Conservation (phyloP, 1,140 invertebrate species). For the Drosophila sulfurigaster region DNA sequence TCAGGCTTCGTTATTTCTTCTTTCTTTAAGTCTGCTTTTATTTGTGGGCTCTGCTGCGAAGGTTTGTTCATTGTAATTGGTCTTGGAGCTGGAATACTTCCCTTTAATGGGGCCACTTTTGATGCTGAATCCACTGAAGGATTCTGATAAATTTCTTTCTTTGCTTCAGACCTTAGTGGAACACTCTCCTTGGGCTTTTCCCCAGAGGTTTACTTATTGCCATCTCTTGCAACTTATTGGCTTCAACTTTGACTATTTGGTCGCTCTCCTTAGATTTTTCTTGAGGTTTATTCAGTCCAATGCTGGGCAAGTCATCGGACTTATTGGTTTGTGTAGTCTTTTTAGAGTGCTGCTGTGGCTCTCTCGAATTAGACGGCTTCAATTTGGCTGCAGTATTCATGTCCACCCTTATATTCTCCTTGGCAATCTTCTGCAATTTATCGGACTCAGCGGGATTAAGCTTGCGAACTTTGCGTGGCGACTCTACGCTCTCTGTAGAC, state of each 20-base stretch:
- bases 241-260: background rate
- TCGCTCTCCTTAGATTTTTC: background rate
- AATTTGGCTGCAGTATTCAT: background rate
- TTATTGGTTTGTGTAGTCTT: background rate
- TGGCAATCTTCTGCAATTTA: background rate
- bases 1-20: background rate
- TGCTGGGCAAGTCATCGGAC: background rate
- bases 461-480: conserved; percentile 24
- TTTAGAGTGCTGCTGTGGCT: background rate
- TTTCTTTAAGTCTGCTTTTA: background rate
- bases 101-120: background rate
- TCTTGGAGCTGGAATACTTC: background rate
- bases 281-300: background rate
- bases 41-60: background rate
- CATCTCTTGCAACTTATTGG: background rate
- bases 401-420: background rate
- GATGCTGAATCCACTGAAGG: too few species aligned
- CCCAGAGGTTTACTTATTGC: background rate
- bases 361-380: background rate
- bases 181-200: background rate
- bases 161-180: background rate
- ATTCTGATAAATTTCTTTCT: background rate
- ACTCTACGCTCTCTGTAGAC: background rate
- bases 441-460: conserved; percentile 7
- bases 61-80: background rate